phyloP scores from a whole-genome alignment of 2,888 invertebrate genomes.

The Cerceris rybyensis region DNA sequence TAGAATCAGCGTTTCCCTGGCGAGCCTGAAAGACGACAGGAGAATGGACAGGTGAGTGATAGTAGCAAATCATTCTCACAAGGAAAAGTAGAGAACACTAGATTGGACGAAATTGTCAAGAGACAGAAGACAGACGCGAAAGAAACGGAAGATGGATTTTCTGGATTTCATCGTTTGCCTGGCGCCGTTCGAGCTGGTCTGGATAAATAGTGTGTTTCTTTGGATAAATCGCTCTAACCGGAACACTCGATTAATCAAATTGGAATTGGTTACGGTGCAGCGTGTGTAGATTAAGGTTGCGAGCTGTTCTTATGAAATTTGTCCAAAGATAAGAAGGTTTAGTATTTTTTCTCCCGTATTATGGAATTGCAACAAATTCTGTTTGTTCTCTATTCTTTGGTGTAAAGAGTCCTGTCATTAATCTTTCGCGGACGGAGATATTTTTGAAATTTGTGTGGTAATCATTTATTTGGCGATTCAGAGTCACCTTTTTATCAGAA shows the following conservation, averaged over 20 bases:
- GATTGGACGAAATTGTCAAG: slow-evolving; percentile 30
- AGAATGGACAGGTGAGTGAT: background rate
- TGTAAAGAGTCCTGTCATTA: too few relatives aligned
- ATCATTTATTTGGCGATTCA: too few relatives aligned
- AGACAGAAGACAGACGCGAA: slow-evolving; percentile 26
- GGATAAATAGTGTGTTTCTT: slow-evolving; percentile 1
- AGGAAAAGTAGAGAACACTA: slow-evolving; percentile 11
- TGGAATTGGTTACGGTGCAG: background rate
- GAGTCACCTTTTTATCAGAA: too few relatives aligned
- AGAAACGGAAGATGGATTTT: slow-evolving; percentile 67
- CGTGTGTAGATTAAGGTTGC: slow-evolving; percentile 17
- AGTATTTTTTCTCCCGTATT: too few relatives aligned
- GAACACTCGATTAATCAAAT: slow-evolving; percentile 17
- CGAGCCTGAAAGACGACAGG: background rate
- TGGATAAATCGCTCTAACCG: slow-evolving; percentile 12
- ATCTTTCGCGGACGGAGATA: too few relatives aligned
- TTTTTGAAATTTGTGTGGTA: too few relatives aligned
- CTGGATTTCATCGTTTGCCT: slow-evolving; percentile 52
- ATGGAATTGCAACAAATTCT: too few relatives aligned
- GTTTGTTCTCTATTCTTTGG: too few relatives aligned
- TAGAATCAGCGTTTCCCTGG: background rate
- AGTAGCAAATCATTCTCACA: slow-evolving; percentile 34
- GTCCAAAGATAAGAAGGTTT: too few relatives aligned
- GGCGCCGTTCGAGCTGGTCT: slow-evolving; percentile 6
- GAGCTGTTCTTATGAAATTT: background rate